phyloP scores from a whole-genome alignment of 2,113 vertebrate genomes.

The Rhabdomys dilectus region DNA sequence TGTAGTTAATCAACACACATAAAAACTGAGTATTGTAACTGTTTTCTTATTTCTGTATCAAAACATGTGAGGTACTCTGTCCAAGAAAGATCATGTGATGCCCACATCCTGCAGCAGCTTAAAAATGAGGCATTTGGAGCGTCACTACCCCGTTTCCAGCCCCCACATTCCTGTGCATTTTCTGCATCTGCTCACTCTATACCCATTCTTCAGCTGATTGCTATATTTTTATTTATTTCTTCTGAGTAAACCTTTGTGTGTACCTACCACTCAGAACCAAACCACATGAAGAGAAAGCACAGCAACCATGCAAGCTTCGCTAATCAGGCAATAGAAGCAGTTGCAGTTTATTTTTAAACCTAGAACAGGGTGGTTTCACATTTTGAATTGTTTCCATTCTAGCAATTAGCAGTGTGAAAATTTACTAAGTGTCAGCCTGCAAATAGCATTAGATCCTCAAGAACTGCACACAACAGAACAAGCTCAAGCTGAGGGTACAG shows the following conservation, averaged over 20 bases:
- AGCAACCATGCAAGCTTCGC: not conserved
- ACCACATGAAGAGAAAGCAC: not conserved
- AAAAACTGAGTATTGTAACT: not conserved
- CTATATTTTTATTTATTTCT: not conserved
- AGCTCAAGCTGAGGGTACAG: not conserved
- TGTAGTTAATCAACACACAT: not conserved
- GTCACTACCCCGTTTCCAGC: not conserved
- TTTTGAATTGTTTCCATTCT: conserved; percentile 27
- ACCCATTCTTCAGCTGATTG: not conserved
- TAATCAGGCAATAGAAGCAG: not conserved
- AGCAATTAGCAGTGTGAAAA: not conserved
- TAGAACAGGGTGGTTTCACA: not conserved
- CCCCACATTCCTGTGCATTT: not conserved
- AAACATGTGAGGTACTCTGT: not conserved
- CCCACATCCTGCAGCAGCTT: not conserved
- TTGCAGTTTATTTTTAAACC: not conserved
- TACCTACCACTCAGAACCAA: not conserved
- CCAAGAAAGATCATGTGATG: not conserved
- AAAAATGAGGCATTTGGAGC: not conserved
- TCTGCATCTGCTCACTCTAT: not conserved
- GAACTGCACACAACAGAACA: not conserved
- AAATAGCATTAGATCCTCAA: not conserved
- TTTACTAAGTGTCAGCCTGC: not conserved
- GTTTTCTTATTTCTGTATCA: not conserved
- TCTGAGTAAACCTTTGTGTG: not conserved